Evolutionary conservation across 2,113 vertebrate species (phyloP), one percentile per base, ranked within the genome.

Genomic region (zebrafish (Danio rerio)): DNA sequence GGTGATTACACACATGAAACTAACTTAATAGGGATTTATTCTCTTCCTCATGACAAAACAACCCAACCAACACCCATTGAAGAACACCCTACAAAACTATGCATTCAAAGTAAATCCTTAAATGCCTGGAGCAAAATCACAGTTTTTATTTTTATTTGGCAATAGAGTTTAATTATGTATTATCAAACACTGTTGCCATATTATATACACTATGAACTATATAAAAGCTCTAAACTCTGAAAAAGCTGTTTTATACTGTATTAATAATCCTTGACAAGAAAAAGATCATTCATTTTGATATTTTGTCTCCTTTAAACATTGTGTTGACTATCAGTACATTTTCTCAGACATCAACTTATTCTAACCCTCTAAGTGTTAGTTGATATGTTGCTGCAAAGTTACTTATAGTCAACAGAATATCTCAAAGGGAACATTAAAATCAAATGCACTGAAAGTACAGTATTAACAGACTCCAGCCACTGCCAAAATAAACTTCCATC

Each of bases 11-110:
- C 7, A 52, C 13, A 68, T 71, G 31, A 62, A 69, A 78, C 45
- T n/a, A 45, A 76, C 15, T 78, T 55, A 62, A 69, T 31, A 16
- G 56, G 40, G 20, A 58, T 62, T 56, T 45, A 75, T 82, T 74
- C 3, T 78, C 15, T 59, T 40, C 43, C 75, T 59, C 81, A 56
- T 20, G 49, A n/a, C 50, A 68, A 69, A 61, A 81, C 63, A 66
- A 79, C 13, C 2, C 56, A 88, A 65, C 59, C 21, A 81, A 85
- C 85, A 86, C 83, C 84, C 85, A 83, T n/a, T 72, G 66, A 83
- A 72, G 55, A 72, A 86, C 85, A 86, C 78, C 85, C 85, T 83
- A 45, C 78, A 86, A 81, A 86, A 72, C 68, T 86, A 86, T 83
- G 85, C 63, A 65, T 47, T 80, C 73, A 83, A 31, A 50, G 20